Base-by-base conservation (phyloP, 2,888 invertebrate species). In the Galerucella nymphaeae region DNA sequence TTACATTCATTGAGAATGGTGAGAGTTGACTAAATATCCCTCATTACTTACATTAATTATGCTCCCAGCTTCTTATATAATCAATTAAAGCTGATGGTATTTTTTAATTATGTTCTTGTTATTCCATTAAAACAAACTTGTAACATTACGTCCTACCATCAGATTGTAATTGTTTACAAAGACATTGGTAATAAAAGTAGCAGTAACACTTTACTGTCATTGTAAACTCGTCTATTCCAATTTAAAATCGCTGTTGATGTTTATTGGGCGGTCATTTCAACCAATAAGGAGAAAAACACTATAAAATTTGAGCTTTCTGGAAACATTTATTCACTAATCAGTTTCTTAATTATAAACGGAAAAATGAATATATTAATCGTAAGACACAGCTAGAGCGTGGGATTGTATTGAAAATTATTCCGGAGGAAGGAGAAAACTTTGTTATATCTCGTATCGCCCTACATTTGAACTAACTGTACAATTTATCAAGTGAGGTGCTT, bases 41-140 rank as follows among this genome's bases (percentile, higher is more conserved):
- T 62, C 61, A 62, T 62, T 62, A 62, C 61, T 38, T 41, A 11
- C 42, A 62, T 62, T 62, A 62, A 62, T 42, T 23, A 62, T 42
- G 61, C 42, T 62, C 18, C 30, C 61, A 41, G 61, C 18, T 38
- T 42, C 66, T 18, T 23, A 58, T 45, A 42, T 38, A 57, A 66
- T 57, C 53, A 66, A 66, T 66, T 66, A 58, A 41, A 42, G 58
- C 18, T 57, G 10, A 66, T 42, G 58, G 14, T 57, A 23, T 66
- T 66, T n/a, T 66, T 66, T 58, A 66, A 66, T 66, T 50, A 57
- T 20, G 42, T 10, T 42, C 66, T 58, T 57, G 66, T 66, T 66
- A 58, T 38, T 42, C 38, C 66, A 66, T 66, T 66, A 62, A 62
- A 62, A 18, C 41, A 42, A 59, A 30, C 30, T 38, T 59, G 30